Base-by-base conservation (phyloP, 2,113 vertebrate species). In the Sinocyclocheilus rhinocerous region DNA sequence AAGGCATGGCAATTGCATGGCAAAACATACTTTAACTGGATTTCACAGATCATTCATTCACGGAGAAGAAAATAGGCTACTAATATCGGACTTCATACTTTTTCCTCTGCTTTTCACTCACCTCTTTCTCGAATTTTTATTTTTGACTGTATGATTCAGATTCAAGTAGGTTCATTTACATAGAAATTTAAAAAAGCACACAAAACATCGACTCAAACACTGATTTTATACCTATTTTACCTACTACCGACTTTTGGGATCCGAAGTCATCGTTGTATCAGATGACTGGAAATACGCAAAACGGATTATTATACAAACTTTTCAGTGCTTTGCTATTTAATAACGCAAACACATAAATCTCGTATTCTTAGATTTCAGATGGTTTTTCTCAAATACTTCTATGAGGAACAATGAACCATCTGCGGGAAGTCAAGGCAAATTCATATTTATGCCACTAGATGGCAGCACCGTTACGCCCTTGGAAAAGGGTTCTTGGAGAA, bases 371-470 rank as follows among this genome's bases (percentile, higher is more conserved):
- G 33, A 42, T 45, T 13, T n/a, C 39, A 45, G 72, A 48, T 24
- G 26, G 13, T 13, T 57, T 52, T 20, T 9, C 11, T 24, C 22
- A 7, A 75, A 24, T 48, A 48, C 39, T 45, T 45, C 0, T n/a
- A 13, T 75, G 39, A 24, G 22, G 39, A 75, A 48, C 72, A 48
- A 24, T 72, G 6, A 45, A 12, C 72, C 72, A 48, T 24, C n/a
- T 45, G 39, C 78, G 9, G 33, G 2, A 76, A 20, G 26, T 12
- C 55, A 80, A 10, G 76, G 89, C 78, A 87, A 73, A 87, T 61
- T 76, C 89, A 45, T 0, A 83, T 12, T 0, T 86, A 16, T 9
- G 6, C 81, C 94, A 91, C 92, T 90, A 94, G 94, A 93, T 94
- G 94, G 92, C 86, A 82, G 91, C 87, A 92, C 81, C 39, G 57